Percentiles rank a stretch among this genome's conserved stretches.
Evolutionary conservation across 2,113 vertebrate species (phyloP).

Genomic region (Ictalurus furcatus): DNA sequence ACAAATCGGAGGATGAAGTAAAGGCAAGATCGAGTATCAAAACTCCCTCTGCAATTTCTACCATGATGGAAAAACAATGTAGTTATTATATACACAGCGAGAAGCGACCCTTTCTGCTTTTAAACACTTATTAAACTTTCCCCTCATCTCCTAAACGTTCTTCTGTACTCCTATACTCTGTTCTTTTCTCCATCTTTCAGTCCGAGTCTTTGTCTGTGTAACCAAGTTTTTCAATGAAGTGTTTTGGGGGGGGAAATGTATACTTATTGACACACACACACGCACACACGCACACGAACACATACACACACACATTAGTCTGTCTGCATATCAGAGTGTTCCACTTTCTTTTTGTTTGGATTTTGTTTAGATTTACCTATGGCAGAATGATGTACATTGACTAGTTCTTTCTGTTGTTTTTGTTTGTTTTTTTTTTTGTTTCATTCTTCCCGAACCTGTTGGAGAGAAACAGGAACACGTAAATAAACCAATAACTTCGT

Average conservation of each 20-base stretch:
- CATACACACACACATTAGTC: not conserved
- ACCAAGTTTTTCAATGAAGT: slow-evolving; percentile 24
- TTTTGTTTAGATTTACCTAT: not conserved
- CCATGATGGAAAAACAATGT: slow-evolving; percentile 36
- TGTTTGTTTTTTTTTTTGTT: slow-evolving; percentile 6
- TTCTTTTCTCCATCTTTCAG: slow-evolving; percentile 12
- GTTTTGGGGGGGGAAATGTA: slow-evolving; percentile 8
- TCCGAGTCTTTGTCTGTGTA: slow-evolving; percentile 29
- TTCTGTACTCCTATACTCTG: not conserved
- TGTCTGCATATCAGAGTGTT: slow-evolving; percentile 36
- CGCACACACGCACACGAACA: not conserved
- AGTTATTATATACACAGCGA: slow-evolving; percentile 32
- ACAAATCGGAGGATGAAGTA: slow-evolving; percentile 19
- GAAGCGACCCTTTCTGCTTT: slow-evolving; percentile 37
- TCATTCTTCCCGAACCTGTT: slow-evolving; percentile 33
- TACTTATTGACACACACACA: not conserved
- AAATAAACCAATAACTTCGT: slow-evolving; percentile 44
- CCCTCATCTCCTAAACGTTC: not conserved
- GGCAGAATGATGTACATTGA: slow-evolving; percentile 38
- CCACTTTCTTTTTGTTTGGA: not conserved
- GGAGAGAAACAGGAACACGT: slow-evolving; percentile 1
- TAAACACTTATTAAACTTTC: slow-evolving; percentile 9
- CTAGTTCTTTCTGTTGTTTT: slow-evolving; percentile 19
- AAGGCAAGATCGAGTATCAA: slow-evolving; percentile 6
- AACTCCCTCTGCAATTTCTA: slow-evolving; percentile 22